Conservation (phyloP, 2,113 vertebrate genomes). For the Saccopteryx bilineata region DNA sequence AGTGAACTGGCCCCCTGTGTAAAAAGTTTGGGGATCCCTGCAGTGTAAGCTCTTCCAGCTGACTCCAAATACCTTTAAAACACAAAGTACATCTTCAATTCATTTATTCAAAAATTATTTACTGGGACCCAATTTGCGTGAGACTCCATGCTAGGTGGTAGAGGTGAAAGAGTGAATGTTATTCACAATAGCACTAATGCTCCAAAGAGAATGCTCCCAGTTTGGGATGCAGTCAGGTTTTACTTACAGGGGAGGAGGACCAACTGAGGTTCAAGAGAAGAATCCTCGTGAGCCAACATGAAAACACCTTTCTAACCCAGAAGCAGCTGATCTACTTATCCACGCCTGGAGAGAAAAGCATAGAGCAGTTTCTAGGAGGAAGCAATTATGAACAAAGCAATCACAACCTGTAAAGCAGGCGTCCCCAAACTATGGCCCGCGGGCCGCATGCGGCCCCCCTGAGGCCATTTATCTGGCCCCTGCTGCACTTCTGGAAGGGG, state of each 20-base stretch:
- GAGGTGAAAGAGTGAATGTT: neutral
- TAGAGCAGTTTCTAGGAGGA: neutral
- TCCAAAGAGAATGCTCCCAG: neutral
- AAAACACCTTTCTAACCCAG: constrained; percentile 25
- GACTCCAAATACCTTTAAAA: neutral
- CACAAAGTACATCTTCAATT: neutral
- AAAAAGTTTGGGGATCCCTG: neutral
- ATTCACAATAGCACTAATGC: neutral
- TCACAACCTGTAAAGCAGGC: neutral
- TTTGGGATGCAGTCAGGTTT: neutral
- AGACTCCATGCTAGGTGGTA: neutral
- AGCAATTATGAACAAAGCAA: neutral
- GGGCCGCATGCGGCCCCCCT: too few relatives aligned
- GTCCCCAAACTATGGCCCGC: too few relatives aligned
- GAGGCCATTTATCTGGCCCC: too few relatives aligned
- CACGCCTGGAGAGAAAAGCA: neutral
- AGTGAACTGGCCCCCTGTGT: too few relatives aligned
- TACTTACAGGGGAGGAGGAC: neutral
- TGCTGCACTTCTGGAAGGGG: too few relatives aligned
- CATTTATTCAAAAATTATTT: constrained; percentile 26
- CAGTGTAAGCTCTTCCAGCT: neutral
- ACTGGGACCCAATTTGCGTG: neutral
- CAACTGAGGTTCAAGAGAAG: neutral
- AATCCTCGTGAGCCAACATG: neutral
- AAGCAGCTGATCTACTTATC: neutral